These are phyloP conservation scores for Spinibarbus caldwelli DNA, from an alignment of 2,797 vertebrate species.

Conservation along the genomic window DNA sequence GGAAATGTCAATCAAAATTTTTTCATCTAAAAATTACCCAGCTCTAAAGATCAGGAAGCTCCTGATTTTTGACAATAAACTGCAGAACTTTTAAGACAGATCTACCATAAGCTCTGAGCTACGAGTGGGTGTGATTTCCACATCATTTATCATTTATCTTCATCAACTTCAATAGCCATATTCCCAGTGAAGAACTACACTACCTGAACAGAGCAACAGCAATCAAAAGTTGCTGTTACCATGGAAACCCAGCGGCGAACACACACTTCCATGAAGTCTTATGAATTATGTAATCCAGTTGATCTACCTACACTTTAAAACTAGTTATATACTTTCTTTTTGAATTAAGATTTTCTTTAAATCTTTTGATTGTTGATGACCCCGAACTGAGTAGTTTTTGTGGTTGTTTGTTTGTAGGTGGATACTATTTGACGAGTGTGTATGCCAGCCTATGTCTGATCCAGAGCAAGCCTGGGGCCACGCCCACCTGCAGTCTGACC, in stretches of 20 bases:
- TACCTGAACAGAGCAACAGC: background rate
- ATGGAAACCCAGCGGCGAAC: slow-evolving; percentile 8
- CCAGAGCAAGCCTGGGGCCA: slow-evolving; percentile 72
- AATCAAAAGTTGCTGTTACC: slow-evolving; percentile 23
- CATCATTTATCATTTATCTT: slow-evolving; percentile 2
- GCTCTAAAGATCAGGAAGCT: background rate
- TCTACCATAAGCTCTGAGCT: background rate
- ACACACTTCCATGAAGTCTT: background rate
- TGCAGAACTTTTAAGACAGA: background rate
- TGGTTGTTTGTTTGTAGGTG: slow-evolving; percentile 71
- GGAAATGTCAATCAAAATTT: background rate
- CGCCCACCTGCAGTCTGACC: slow-evolving; percentile 64
- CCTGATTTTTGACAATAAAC: background rate
- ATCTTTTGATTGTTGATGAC: background rate
- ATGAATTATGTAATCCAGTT: slow-evolving; percentile 25
- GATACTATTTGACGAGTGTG: slow-evolving; percentile 88
- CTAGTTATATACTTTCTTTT: background rate
- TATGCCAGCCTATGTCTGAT: slow-evolving; percentile 86
- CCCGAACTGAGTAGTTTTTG: background rate
- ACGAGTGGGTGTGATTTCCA: slow-evolving; percentile 7
- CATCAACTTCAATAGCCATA: slow-evolving; percentile 4
- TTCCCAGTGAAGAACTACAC: slow-evolving; percentile 9
- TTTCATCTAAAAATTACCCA: background rate
- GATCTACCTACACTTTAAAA: slow-evolving; percentile 11
- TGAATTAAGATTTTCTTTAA: background rate